These are phyloP conservation scores for Apodemia zela DNA, from an alignment of 2,888 invertebrate species.

Conservation along the genomic window DNA sequence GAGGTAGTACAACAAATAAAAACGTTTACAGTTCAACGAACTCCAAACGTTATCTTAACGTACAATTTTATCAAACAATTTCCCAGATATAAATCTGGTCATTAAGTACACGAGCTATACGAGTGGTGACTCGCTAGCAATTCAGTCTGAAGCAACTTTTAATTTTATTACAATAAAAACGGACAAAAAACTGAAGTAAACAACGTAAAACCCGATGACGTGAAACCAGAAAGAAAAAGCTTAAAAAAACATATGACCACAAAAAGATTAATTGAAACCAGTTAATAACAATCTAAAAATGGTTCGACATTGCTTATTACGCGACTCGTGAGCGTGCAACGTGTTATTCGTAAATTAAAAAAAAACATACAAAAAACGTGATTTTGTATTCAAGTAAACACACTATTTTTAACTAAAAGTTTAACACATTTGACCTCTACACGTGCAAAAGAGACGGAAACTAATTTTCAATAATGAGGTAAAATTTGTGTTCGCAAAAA, in stretches of 20 bases:
- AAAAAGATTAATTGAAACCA: background rate
- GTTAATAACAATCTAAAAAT: background rate
- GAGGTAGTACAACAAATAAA: background rate
- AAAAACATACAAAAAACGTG: background rate
- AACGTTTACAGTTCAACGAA: background rate
- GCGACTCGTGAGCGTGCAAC: background rate
- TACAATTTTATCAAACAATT: background rate
- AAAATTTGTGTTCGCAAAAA: too few species aligned
- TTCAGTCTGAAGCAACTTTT: background rate
- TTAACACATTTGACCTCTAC: background rate
- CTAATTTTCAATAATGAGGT: too few species aligned
- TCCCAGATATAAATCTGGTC: background rate
- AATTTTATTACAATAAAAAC: background rate
- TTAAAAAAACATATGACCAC: background rate
- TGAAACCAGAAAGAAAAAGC: constrained; percentile 18
- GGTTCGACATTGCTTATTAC: background rate
- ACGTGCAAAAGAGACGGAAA: too few species aligned
- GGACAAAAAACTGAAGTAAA: constrained; percentile 22
- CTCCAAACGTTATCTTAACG: background rate
- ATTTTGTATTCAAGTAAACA: too few species aligned
- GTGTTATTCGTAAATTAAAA: background rate
- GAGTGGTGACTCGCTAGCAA: background rate
- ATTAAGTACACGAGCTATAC: background rate
- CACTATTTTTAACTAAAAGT: too few species aligned
- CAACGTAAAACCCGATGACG: constrained; percentile 32